These are phyloP conservation scores for Trachelus iudaicus DNA, from an alignment of 2,888 invertebrate species.

Conservation along the genomic window DNA sequence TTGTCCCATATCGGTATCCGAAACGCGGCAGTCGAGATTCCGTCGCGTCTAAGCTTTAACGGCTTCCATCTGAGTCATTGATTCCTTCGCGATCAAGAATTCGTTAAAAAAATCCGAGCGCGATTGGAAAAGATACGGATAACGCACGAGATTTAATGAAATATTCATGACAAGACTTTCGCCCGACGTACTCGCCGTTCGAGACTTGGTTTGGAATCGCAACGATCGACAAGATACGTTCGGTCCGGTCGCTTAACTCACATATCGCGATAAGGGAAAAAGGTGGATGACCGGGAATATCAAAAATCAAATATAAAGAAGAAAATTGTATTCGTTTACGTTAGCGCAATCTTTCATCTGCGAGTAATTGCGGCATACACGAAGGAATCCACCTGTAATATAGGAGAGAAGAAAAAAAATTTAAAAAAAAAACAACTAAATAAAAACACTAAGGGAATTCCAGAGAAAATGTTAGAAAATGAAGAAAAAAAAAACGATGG, in stretches of 20 bases:
- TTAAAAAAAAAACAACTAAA: background rate
- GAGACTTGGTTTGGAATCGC: background rate
- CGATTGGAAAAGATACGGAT: background rate
- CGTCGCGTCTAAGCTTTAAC: background rate
- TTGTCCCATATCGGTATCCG: background rate
- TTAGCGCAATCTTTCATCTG: background rate
- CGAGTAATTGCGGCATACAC: slow-evolving; percentile 10
- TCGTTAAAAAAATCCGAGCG: background rate
- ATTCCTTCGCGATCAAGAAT: background rate
- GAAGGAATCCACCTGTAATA: slow-evolving; percentile 17
- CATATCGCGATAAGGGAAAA: background rate
- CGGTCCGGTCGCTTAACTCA: background rate
- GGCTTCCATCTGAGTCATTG: background rate
- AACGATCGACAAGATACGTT: background rate
- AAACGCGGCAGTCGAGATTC: background rate
- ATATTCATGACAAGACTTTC: background rate
- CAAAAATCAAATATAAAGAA: background rate
- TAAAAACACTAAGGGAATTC: background rate
- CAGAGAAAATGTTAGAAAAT: background rate
- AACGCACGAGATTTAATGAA: background rate
- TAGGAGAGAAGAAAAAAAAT: slow-evolving; percentile 9
- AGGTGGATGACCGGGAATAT: background rate
- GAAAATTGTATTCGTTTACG: background rate
- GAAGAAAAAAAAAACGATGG: background rate
- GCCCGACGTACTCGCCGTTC: background rate